Evolutionary conservation across 2,797 vertebrate genomes (phyloP), one percentile per base, ranked within the genome.

Genomic region (Mormyrus hasselquistii): DNA sequence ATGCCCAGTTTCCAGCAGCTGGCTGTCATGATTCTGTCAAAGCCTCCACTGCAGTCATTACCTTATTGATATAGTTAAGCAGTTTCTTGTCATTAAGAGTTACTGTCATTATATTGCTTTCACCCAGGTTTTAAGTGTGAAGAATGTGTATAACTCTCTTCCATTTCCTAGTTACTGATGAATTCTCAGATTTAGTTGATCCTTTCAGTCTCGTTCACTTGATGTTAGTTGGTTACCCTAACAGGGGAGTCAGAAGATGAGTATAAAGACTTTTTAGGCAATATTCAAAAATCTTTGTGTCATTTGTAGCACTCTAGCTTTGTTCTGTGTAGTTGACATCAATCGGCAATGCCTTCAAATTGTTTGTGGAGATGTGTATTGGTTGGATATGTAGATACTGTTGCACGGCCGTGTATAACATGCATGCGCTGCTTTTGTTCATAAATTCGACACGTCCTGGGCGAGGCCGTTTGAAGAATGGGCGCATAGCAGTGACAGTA

Each of bases 21-120:
- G 88, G 88, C 83, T 89, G 88, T 89, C 88, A 41, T 65, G 52
- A 86, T 10, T 73, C 82, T 69, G 87, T 44, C 19, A 62, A 59
- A 47, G 10, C 19, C 29, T 49, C 82, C 14, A 19, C 4, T 52
- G 9, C 55, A 10, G 7, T 44, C 16, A 38, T 19, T 84, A 55
- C 52, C 1, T 57, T 6, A 14, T 34, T 16, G n/a, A 85, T 50
- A 19, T 50, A 22, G 41, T 10, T 50, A 69, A 69, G 25, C 25
- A 2, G 19, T 29, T 25, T 50, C 3, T 84, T 16, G 25, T 14
- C 0, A 19, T 14, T 0, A 19, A 10, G n/a, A 52, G 47, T 25
- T 14, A 57, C 52, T 22, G n/a, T 84, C 8, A 52, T 22, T 12
- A 50, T 84, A 12, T n/a, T 50, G 19, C 4, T 19, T 19, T 25